phyloP scores from a whole-genome alignment of 2,113 vertebrate species.

The Opisthocomus hoazin region DNA sequence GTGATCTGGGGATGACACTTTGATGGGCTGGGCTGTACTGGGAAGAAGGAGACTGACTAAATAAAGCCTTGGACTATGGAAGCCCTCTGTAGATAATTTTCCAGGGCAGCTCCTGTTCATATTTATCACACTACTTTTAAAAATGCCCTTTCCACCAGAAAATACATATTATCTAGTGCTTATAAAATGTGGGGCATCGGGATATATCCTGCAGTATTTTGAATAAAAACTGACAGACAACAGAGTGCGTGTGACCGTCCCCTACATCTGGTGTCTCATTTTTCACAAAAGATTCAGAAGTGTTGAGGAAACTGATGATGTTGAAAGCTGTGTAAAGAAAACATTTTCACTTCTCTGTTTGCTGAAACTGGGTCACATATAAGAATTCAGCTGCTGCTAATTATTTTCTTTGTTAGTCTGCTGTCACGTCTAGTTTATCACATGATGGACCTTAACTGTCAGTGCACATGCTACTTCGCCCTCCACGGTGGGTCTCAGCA shows the following conservation, averaged over 20 bases:
- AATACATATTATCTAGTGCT: not conserved
- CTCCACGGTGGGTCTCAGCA: not conserved
- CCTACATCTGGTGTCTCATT: not conserved
- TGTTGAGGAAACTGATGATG: not conserved
- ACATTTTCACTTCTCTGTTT: not conserved
- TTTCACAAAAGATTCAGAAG: not conserved
- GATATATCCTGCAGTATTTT: not conserved
- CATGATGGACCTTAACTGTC: not conserved
- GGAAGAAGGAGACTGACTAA: not conserved
- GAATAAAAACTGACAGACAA: not conserved
- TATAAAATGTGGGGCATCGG: not conserved
- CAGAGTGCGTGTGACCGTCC: fast-evolving
- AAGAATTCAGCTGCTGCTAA: not conserved
- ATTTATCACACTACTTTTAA: not conserved
- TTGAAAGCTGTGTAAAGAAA: not conserved
- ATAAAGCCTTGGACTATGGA: not conserved
- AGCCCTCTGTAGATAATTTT: not conserved
- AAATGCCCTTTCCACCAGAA: not conserved
- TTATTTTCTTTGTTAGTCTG: conserved; percentile 8
- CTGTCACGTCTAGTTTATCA: not conserved
- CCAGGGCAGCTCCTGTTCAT: not conserved
- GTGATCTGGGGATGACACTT: not conserved
- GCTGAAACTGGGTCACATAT: not conserved
- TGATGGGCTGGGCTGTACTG: not conserved
- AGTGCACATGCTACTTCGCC: not conserved